These are phyloP conservation scores for Epinotia nisella DNA, from an alignment of 2,888 invertebrate species.

Conservation along the genomic window DNA sequence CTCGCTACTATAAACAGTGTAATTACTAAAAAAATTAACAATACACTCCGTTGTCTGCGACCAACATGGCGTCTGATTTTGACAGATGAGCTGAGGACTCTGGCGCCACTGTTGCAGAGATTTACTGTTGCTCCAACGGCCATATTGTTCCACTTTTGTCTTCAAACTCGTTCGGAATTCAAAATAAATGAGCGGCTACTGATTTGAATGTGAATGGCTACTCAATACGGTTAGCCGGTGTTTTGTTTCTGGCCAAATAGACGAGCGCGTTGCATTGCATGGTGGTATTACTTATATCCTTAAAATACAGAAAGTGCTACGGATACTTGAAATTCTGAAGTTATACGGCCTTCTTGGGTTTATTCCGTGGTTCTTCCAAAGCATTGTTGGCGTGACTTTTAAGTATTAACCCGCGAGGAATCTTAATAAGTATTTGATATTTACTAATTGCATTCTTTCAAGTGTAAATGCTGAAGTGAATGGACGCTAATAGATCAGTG, in stretches of 20 bases:
- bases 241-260: slow-evolving; percentile 77
- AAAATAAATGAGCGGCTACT: slow-evolving; percentile 81
- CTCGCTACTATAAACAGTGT: slow-evolving; percentile 43
- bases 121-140: slow-evolving; percentile 81
- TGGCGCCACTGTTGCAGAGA: slow-evolving; percentile 80
- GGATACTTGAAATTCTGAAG: neutral
- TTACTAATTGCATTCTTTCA: slow-evolving; percentile 44
- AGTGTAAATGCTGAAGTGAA: slow-evolving; percentile 41
- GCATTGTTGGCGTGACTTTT: slow-evolving; percentile 42
- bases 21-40: slow-evolving; percentile 46
- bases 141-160: slow-evolving; percentile 75
- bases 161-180: slow-evolving; percentile 72
- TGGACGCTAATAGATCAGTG: slow-evolving; percentile 40
- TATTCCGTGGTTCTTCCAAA: slow-evolving; percentile 12
- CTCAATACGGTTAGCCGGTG: slow-evolving; percentile 75
- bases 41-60: slow-evolving; percentile 57
- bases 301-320: slow-evolving; percentile 14
- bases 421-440: slow-evolving; percentile 45
- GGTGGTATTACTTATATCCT: slow-evolving; percentile 29
- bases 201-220: slow-evolving; percentile 80
- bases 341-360: slow-evolving; percentile 26
- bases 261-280: slow-evolving; percentile 52
- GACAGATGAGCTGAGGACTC: slow-evolving; percentile 74
- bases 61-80: slow-evolving; percentile 74
- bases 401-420: slow-evolving; percentile 41